These are phyloP conservation scores for Perizoma affinitatum DNA, from an alignment of 2,888 invertebrate genomes.

Conservation along the genomic window DNA sequence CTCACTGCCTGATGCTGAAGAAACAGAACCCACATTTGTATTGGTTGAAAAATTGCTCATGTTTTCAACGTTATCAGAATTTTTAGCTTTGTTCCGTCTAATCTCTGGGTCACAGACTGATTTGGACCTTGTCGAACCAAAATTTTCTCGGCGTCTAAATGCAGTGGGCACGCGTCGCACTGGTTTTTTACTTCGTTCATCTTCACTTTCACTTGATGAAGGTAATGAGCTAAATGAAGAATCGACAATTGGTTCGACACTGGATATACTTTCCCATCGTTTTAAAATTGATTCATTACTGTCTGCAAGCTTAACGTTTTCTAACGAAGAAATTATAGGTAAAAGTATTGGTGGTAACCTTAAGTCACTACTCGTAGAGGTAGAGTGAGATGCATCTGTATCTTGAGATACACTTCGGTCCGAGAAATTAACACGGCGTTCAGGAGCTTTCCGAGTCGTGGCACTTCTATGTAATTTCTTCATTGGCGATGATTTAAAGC, in stretches of 20 bases:
- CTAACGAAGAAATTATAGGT: conserved; percentile 87
- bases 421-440: conserved; percentile 81
- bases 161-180: conserved; percentile 72
- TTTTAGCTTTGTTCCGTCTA: conserved; percentile 60
- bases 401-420: conserved; percentile 85
- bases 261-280: conserved; percentile 87
- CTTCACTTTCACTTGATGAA: conserved; percentile 79
- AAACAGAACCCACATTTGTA: conserved; percentile 73
- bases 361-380: conserved; percentile 85
- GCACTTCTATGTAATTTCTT: conserved; percentile 74
- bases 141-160: conserved; percentile 68
- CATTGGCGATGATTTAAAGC: conserved; percentile 50
- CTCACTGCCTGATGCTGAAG: conserved; percentile 78
- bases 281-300: conserved; percentile 71
- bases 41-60: conserved; percentile 74
- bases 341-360: conserved; percentile 88
- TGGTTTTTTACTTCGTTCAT: conserved; percentile 66
- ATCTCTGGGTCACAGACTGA: conserved; percentile 80
- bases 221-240: conserved; percentile 86
- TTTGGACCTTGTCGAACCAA: conserved; percentile 72
- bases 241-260: conserved; percentile 88
- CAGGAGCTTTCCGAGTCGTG: conserved; percentile 71
- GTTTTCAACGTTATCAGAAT: conserved; percentile 72
- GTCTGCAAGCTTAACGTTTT: conserved; percentile 76
- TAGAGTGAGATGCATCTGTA: conserved; percentile 85